These are phyloP conservation scores for Aphaenogaster rudis DNA, from an alignment of 1,140 invertebrate species.

Conservation along the genomic window DNA sequence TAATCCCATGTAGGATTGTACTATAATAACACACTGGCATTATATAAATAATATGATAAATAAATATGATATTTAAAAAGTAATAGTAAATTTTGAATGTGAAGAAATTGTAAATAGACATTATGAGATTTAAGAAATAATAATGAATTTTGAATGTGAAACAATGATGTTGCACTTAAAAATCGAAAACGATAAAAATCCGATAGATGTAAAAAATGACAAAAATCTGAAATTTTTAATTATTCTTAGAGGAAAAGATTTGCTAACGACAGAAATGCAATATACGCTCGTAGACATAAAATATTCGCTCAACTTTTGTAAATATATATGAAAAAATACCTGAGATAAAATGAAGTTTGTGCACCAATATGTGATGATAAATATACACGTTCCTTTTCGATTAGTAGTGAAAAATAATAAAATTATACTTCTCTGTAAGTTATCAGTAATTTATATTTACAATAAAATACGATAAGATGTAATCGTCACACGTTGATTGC, in stretches of 20 bases:
- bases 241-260: neutral
- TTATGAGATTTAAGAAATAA: neutral
- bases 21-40: neutral
- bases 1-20: neutral
- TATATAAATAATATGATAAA: conserved; percentile 10
- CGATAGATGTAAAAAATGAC: neutral
- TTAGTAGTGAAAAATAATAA: neutral
- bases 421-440: neutral
- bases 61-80: neutral
- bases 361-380: neutral
- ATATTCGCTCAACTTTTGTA: neutral
- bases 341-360: neutral
- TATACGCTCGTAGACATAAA: neutral
- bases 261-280: neutral
- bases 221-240: neutral
- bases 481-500: neutral
- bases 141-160: neutral
- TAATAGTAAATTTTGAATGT: neutral
- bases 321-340: neutral
- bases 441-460: neutral
- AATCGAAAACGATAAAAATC: neutral
- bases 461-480: neutral
- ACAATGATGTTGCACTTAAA: neutral
- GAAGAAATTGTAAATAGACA: neutral
- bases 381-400: neutral